Base-by-base conservation (phyloP, 2,113 vertebrate species). In the Alaudala cheleensis region DNA sequence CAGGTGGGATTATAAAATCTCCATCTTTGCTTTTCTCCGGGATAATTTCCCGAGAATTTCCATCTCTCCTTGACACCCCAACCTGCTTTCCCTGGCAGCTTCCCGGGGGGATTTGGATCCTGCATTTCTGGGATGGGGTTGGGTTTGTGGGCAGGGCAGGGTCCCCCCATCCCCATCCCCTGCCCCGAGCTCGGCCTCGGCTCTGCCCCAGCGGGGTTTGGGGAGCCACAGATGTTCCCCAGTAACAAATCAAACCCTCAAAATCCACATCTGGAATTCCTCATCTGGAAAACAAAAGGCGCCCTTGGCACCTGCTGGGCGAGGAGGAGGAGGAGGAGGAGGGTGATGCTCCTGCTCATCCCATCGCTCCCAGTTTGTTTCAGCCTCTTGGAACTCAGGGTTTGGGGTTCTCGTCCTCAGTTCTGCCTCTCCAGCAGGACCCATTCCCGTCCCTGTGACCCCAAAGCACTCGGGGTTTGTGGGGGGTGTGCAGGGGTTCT, bases 331-430 rank as follows among this genome's bases (percentile, higher is more conserved):
- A 77, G 28, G 62, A 56, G 21, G 50, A 37, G 23, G 64, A 13
- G 6, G 37, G 10, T 19, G 83, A 14, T n/a, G 62, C n/a, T 83
- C 47, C 61, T 86, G 40, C 0, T 2, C 4, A 4, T 94, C 76
- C 79, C 62, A 6, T 56, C 0, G 0, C 37, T 89, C 89, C 61
- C 40, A 8, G 5, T 71, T 85, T 88, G 31, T 64, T 29, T 50
- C 19, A 2, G 74, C n/a, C 64, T 83, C 29, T 69, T 0, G 1
- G 58, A 7, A 33, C 44, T 24, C 2, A 0, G 0, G 0, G 8
- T 40, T 2, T 2, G 11, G 42, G 33, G 6, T 3, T 1, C 28
- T 81, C 7, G 1, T 31, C 39, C 67, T 33, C 67, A 58, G 0
- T 71, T n/a, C 34, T 77, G 42, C 14, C 15, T 23, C 37, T 10